These are phyloP conservation scores for Psittacus erithacus DNA, from an alignment of 2,113 vertebrate genomes.

Conservation along the genomic window DNA sequence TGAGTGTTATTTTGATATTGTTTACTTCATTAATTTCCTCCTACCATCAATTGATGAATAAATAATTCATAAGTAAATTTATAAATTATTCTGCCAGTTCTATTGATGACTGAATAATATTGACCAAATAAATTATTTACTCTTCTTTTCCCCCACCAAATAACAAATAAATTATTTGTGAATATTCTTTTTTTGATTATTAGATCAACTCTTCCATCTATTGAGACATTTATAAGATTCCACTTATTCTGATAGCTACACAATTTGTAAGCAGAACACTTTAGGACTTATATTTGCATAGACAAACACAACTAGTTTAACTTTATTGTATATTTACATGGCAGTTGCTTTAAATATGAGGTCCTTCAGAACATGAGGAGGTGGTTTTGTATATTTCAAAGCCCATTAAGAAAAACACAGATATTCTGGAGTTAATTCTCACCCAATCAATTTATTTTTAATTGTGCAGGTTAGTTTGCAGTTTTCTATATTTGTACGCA, in stretches of 20 bases:
- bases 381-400: not conserved
- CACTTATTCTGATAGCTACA: not conserved
- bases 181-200: not conserved
- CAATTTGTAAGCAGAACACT: not conserved
- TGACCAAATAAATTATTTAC: conserved; percentile 60
- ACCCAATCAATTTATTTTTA: not conserved
- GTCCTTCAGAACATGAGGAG: not conserved
- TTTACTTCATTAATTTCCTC: conserved; percentile 56
- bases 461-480: not conserved
- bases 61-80: conserved; percentile 60
- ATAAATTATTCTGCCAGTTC: conserved; percentile 59
- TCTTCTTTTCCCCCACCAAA: not conserved
- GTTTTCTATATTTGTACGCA: not conserved
- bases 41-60: conserved; percentile 21
- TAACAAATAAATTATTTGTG: conserved; percentile 61
- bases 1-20: not conserved
- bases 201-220: not conserved
- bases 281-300: not conserved
- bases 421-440: not conserved
- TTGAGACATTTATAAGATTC: not conserved
- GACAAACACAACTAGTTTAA: not conserved
- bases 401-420: not conserved
- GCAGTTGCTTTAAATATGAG: not conserved
- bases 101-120: conserved; percentile 57
- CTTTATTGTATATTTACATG: not conserved